Evolutionary conservation across 92 coral and sea anemone species (phyloP), one percentile per base, ranked within the genome.

Genomic region (Bergia sp.): DNA sequence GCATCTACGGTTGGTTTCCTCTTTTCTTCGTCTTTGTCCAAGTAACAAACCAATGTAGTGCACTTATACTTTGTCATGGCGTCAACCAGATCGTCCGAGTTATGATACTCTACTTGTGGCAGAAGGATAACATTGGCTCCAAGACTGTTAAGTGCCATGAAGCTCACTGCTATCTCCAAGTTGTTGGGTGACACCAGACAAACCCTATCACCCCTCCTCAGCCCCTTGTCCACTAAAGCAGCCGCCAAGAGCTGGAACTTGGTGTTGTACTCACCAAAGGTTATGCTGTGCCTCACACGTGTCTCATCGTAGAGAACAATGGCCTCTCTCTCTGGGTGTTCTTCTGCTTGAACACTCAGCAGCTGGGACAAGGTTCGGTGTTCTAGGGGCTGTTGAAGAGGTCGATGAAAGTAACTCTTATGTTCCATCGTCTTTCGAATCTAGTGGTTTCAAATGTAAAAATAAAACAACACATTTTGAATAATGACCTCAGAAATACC

Each of bases 111-210:
- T 29, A 29, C 84, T 36, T 80, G 84, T 80, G 84, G 69, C 13
- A 80, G 43, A 11, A 49, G 69, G 8, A 80, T 55, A 3, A 53
- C 44, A 4, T 80, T 80, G 43, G 67, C 84, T 4, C 84, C 84
- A 36, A 80, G 71, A 50, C 84, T 80, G 36, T 80, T 80, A 11
- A 80, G 39, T 37, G 84, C 84, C 84, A 80, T 80, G 84, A 80
- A 80, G 39, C 40, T 53, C 21, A 80, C 84, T 53, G 71, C 45
- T 50, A 37, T 29, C 84, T 80, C 69, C 84, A 80, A 55, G 84
- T 80, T 80, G 43, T 80, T 80, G 36, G 84, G 84, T 80, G 84
- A 80, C 84, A 80, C 71, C 69, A 80, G 58, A 44, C 82, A 77
- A 77, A 77, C 82, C 36, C 82, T 44, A 37, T 80, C 69, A 16